phyloP scores from a whole-genome alignment of 2,797 vertebrate species.

The Antennarius maculatus region DNA sequence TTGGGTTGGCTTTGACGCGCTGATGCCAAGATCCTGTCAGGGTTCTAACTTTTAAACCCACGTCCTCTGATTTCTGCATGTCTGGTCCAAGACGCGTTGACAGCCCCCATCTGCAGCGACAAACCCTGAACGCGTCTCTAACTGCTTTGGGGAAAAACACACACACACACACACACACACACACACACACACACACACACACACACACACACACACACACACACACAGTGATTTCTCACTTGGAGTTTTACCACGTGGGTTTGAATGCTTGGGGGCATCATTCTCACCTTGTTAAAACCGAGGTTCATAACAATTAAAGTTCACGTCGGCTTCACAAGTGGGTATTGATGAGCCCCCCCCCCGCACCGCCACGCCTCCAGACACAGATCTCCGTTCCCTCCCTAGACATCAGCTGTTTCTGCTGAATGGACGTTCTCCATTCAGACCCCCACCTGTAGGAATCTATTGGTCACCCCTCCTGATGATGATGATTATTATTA shows the following conservation, averaged over 20 bases:
- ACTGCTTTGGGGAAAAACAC: too few relatives aligned
- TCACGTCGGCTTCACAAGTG: slow-evolving; percentile 36
- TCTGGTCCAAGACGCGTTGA: background rate
- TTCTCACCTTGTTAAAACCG: slow-evolving; percentile 56
- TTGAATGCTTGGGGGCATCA: background rate
- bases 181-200: too few relatives aligned
- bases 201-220: too few relatives aligned
- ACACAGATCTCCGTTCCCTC: slow-evolving; percentile 1
- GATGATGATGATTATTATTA: too few relatives aligned
- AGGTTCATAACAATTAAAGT: slow-evolving; percentile 34
- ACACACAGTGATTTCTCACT: too few relatives aligned
- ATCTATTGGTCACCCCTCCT: slow-evolving; percentile 39
- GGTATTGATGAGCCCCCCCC: slow-evolving; percentile 56
- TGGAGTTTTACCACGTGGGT: background rate
- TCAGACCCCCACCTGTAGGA: slow-evolving; percentile 57
- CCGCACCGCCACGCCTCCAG: slow-evolving; percentile 9
- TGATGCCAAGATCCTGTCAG: background rate
- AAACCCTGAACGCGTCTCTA: too few relatives aligned
- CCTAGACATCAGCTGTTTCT: slow-evolving; percentile 18
- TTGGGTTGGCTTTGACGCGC: slow-evolving; percentile 15
- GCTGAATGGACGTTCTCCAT: slow-evolving; percentile 42
- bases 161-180: too few relatives aligned
- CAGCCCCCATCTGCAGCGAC: background rate
- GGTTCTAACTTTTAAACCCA: background rate
- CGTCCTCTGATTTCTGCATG: background rate